phyloP scores from a whole-genome alignment of 2,888 invertebrate genomes.

The Crematogaster levior region DNA sequence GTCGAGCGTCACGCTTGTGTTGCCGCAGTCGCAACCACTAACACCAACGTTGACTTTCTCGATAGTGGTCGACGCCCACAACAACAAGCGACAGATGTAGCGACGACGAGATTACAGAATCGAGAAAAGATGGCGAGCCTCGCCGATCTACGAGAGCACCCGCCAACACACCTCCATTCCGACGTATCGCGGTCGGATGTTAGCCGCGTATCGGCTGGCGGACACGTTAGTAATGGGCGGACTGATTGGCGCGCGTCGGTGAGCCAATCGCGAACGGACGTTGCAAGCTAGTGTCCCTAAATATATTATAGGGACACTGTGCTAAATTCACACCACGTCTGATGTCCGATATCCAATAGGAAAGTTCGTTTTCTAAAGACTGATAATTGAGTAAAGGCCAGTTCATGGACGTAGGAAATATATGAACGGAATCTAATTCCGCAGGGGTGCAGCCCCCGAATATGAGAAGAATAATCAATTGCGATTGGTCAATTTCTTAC shows the following conservation, averaged over 20 bases:
- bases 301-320: too few species aligned
- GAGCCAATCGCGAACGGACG: too few species aligned
- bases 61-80: neutral
- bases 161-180: slow-evolving; percentile 45
- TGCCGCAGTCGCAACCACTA: neutral
- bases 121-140: slow-evolving; percentile 64
- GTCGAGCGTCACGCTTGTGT: neutral
- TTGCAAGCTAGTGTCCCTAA: too few species aligned
- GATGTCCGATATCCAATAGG: too few species aligned
- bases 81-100: slow-evolving; percentile 22
- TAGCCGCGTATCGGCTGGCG: neutral
- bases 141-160: slow-evolving; percentile 27
- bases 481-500: too few species aligned
- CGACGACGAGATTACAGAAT: slow-evolving; percentile 4
- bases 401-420: too few species aligned
- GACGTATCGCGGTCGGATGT: slow-evolving; percentile 58
- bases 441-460: too few species aligned
- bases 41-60: neutral
- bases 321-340: too few species aligned
- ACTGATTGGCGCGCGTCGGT: neutral
- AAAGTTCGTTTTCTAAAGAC: too few species aligned
- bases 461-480: too few species aligned
- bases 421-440: too few species aligned
- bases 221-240: neutral
- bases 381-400: too few species aligned